A percentile compares a stretch with the other conserved stretches of the same genome.
These are phyloP conservation scores for Phodopus roborovskii DNA, from an alignment of 2,113 vertebrate species.

Conservation along the genomic window DNA sequence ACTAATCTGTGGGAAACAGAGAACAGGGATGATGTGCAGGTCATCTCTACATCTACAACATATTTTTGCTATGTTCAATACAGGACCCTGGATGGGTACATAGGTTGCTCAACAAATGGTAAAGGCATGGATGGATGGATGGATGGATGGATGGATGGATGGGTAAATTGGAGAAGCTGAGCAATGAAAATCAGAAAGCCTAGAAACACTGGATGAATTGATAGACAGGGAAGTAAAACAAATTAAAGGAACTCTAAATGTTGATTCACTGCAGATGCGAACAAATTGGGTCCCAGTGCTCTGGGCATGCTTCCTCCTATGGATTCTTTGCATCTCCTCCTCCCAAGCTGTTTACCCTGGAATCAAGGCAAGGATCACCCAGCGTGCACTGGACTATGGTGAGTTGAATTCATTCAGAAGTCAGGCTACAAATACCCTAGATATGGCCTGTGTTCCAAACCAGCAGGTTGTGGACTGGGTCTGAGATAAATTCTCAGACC, in stretches of 20 bases:
- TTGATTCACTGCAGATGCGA: constrained; percentile 75
- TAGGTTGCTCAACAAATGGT: too few relatives aligned
- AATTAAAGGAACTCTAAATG: constrained; percentile 17
- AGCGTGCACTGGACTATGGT: constrained; percentile 80
- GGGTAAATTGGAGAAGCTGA: not conserved
- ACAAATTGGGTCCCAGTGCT: constrained; percentile 56
- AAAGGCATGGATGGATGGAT: not conserved
- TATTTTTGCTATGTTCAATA: not conserved
- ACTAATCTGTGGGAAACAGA: constrained; percentile 10
- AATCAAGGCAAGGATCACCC: constrained; percentile 77
- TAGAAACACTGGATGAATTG: not conserved
- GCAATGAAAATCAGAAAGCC: not conserved
- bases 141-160: not conserved
- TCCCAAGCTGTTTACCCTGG: constrained; percentile 66
- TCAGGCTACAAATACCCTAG: not conserved
- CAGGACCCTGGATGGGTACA: not conserved
- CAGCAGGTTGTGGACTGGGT: not conserved
- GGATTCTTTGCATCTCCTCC: constrained; percentile 62
- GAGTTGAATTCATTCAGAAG: constrained; percentile 42
- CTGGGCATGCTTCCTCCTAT: constrained; percentile 77
- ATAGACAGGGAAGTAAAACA: not conserved
- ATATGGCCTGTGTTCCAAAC: not conserved
- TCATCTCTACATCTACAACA: not conserved
- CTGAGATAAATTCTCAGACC: not conserved
- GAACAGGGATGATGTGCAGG: not conserved